Percentiles rank a stretch among this genome's conserved stretches.
phyloP scores from a whole-genome alignment of 2,888 invertebrate species.

The Cataglyphis livida region DNA sequence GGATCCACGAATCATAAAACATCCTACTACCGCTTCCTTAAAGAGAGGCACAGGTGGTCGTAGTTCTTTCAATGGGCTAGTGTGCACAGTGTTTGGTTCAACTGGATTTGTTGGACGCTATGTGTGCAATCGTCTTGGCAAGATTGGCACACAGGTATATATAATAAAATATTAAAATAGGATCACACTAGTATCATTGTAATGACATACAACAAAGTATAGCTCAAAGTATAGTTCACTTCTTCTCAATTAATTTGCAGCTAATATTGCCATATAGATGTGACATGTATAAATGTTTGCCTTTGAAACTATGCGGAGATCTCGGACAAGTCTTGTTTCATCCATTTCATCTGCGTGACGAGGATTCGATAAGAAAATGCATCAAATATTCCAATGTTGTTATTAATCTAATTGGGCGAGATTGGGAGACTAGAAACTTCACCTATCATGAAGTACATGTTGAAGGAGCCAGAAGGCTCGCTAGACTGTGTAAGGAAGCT shows the following conservation, averaged over 20 bases:
- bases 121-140: constrained; percentile 96
- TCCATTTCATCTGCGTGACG: constrained; percentile 94
- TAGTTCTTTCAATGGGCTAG: constrained; percentile 97
- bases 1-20: constrained; percentile 75
- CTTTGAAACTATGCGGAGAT: constrained; percentile 95
- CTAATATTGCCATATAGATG: constrained; percentile 97
- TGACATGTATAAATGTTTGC: constrained; percentile 92
- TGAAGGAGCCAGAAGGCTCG: constrained; percentile 93
- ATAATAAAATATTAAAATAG: not conserved
- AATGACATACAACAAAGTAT: too few relatives aligned
- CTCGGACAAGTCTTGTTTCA: constrained; percentile 97
- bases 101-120: constrained; percentile 96
- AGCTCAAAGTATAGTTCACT: constrained; percentile 18
- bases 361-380: constrained; percentile 93
- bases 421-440: constrained; percentile 97
- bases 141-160: constrained; percentile 91
- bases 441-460: constrained; percentile 95
- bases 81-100: constrained; percentile 99
- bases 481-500: constrained; percentile 90
- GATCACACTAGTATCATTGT: not conserved
- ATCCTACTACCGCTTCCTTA: constrained; percentile 87
- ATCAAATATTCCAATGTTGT: constrained; percentile 99
- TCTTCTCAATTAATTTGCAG: constrained; percentile 86
- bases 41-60: constrained; percentile 96
- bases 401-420: constrained; percentile 96